phyloP scores from a whole-genome alignment of 2,797 vertebrate species.

The Sebastes minor region DNA sequence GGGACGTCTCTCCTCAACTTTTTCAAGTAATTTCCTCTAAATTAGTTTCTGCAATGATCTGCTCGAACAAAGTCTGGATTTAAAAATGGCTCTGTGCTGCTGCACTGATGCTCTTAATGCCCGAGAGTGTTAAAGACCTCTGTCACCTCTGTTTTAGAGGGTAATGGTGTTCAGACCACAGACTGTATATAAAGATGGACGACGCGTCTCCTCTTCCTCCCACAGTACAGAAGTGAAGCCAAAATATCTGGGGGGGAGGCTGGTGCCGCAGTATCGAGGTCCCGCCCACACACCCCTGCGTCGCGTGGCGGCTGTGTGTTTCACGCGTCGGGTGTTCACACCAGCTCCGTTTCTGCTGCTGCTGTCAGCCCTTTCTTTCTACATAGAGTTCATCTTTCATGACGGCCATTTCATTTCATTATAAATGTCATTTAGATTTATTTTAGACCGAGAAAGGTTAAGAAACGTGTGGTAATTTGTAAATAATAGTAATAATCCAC shows the following conservation, averaged over 20 bases:
- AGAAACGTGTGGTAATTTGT: no score
- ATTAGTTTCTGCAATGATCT: slow-evolving; percentile 9
- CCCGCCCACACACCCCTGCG: neutral
- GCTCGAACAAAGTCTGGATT: slow-evolving; percentile 2
- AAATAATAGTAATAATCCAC: no score
- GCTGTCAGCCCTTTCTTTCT: no score
- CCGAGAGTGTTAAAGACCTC: neutral
- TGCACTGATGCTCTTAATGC: neutral
- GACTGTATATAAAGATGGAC: neutral
- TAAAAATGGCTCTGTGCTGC: slow-evolving; percentile 12
- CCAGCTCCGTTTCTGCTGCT: no score
- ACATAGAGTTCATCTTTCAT: no score
- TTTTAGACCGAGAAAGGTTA: no score
- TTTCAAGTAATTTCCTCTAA: slow-evolving; percentile 9
- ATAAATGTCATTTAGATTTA: no score
- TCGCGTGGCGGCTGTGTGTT: no score
- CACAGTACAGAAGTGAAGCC: neutral
- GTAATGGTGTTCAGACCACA: neutral
- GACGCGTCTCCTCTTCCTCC: neutral
- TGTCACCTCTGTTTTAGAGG: slow-evolving; percentile 18
- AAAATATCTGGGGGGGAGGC: neutral
- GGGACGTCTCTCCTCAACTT: slow-evolving; percentile 13
- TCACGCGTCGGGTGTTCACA: no score
- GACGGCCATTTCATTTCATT: no score
- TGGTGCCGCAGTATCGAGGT: neutral